Base-by-base conservation (phyloP, 2,888 invertebrate genomes). In the Melieria picta region DNA sequence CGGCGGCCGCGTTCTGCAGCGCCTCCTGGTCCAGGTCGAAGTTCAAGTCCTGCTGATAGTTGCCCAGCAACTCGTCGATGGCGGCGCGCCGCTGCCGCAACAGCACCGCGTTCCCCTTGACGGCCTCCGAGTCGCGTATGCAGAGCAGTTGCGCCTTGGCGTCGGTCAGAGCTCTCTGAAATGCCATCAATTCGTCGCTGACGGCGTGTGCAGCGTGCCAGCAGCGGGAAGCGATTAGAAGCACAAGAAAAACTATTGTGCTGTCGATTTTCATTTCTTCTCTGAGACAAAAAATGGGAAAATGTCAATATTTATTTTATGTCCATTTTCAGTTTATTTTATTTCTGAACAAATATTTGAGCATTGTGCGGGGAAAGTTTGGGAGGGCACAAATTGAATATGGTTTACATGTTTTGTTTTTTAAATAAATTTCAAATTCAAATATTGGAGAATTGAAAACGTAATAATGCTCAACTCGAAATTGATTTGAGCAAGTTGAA, bases 31-130 rank as follows among this genome's bases (percentile, higher is more conserved):
- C 48, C 9, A 66, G 42, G 48, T 60, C 30, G 9, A 71, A 47
- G 5, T 74, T 69, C 7, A 65, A 7, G 7, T 73, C 74, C 4
- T 58, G 13, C 1, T 77, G 70, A 9, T 81, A 80, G 9, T 77
- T 79, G 2, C 75, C 76, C 10, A 83, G 72, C 47, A 82, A 68
- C 1, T 81, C 81, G 4, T 82, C 80, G 9, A 82, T 79, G n/a
- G 80, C 77, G 11, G 76, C 77, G 6, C 84, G 80, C 0, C 80
- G 74, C 4, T 80, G 77, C 0, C 80, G 76, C 9, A 74, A 68
- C 11, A 71, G 4, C 3, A 77, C 61, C 76, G 43, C 3, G n/a
- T 70, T 60, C 7, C 65, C 58, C 60, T 7, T 63, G 13, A 64
- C 47, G 45, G 62, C 47, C 52, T 52, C 69, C 60, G 55, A 63